Percentiles rank a stretch among this genome's conserved stretches.
Conservation (phyloP, 1,140 invertebrate genomes). For the Lutraria rhynchaena region DNA sequence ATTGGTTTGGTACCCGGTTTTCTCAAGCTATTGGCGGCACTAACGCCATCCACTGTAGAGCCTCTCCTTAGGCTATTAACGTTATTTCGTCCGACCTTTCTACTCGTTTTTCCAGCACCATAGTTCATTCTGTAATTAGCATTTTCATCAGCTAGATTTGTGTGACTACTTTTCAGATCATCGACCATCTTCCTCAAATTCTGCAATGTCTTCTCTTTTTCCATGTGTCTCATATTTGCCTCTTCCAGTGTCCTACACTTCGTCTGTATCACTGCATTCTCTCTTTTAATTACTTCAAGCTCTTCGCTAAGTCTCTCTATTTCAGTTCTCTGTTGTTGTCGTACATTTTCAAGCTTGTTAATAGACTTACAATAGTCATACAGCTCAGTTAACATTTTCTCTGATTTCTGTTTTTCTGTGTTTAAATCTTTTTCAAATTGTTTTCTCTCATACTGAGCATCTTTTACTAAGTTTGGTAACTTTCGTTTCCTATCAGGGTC, state of each 20-base stretch:
- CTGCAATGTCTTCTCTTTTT: slow-evolving; percentile 69
- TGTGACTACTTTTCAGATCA: slow-evolving; percentile 57
- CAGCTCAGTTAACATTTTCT: slow-evolving; percentile 66
- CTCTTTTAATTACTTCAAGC: slow-evolving; percentile 58
- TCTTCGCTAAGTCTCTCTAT: slow-evolving; percentile 65
- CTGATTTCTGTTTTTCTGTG: slow-evolving; percentile 61
- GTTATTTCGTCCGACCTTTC: not conserved
- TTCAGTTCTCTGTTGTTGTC: slow-evolving; percentile 49
- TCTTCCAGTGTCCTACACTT: slow-evolving; percentile 62
- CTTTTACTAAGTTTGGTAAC: slow-evolving; percentile 61
- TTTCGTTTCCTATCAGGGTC: slow-evolving; percentile 64
- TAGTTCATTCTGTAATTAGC: slow-evolving; percentile 41
- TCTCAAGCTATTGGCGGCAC: not conserved
- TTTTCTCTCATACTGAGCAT: slow-evolving; percentile 51
- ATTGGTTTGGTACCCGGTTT: slow-evolving; percentile 5
- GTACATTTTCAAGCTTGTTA: slow-evolving; percentile 63
- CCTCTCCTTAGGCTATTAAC: slow-evolving; percentile 1
- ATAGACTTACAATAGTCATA: slow-evolving; percentile 68
- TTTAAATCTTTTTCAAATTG: slow-evolving; percentile 58
- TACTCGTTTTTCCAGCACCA: not conserved
- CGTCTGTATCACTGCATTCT: slow-evolving; percentile 56
- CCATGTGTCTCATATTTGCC: slow-evolving; percentile 59
- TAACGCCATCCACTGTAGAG: not conserved
- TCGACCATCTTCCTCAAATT: slow-evolving; percentile 63
- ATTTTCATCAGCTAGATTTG: slow-evolving; percentile 40